phyloP scores from a whole-genome alignment of 2,888 invertebrate species.

The Hirtodrosophila histrioides region DNA sequence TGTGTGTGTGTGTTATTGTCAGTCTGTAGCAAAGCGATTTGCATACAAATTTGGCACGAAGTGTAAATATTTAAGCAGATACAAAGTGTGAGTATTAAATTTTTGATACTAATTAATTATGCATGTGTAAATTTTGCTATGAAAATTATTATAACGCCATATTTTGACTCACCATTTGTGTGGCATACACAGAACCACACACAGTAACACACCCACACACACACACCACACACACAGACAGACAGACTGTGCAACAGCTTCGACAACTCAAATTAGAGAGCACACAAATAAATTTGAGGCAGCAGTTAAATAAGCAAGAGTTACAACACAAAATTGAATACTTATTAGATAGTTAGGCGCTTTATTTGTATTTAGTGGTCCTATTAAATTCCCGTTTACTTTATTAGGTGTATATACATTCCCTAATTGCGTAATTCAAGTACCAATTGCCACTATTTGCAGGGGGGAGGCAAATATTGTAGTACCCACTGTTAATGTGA shows the following conservation, averaged over 20 bases:
- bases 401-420: slow-evolving; percentile 26
- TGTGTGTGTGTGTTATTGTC: slow-evolving; percentile 60
- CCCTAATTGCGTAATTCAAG: slow-evolving; percentile 68
- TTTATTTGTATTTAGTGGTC: slow-evolving; percentile 16
- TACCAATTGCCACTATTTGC: neutral
- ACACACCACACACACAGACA: slow-evolving; percentile 7
- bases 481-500: no score
- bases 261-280: slow-evolving; percentile 65
- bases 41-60: slow-evolving; percentile 83
- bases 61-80: slow-evolving; percentile 83
- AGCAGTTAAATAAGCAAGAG: slow-evolving; percentile 36
- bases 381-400: slow-evolving; percentile 21
- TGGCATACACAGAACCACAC: slow-evolving; percentile 22
- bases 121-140: slow-evolving; percentile 83
- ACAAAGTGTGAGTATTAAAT: slow-evolving; percentile 83
- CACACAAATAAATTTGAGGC: slow-evolving; percentile 62
- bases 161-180: slow-evolving; percentile 63
- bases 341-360: slow-evolving; percentile 18
- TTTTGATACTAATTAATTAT: slow-evolving; percentile 84
- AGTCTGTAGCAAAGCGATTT: slow-evolving; percentile 82
- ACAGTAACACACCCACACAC: slow-evolving; percentile 4
- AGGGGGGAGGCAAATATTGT: no score
- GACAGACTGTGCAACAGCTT: slow-evolving; percentile 28
- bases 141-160: slow-evolving; percentile 79
- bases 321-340: slow-evolving; percentile 44